Percentiles rank a stretch among this genome's conserved stretches.
Conservation (phyloP, 1,140 invertebrate genomes). For the Trypoxylus dichotomus region DNA sequence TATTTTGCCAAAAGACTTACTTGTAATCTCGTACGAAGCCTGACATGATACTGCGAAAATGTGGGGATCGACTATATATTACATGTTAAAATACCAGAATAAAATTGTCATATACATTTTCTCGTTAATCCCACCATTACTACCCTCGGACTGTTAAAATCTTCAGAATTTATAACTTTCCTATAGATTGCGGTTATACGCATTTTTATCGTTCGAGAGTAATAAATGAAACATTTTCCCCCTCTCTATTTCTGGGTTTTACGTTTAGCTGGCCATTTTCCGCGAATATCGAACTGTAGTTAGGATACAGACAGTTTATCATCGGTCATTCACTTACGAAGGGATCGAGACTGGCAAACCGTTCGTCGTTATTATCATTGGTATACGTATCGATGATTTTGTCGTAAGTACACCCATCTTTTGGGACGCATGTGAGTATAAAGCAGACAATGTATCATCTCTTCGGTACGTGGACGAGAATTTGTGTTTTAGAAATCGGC, state of each 20-base stretch:
- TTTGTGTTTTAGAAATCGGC: no score
- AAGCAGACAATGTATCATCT: no score
- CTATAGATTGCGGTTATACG: not conserved
- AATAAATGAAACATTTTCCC: not conserved
- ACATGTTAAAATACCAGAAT: no score
- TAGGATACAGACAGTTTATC: not conserved
- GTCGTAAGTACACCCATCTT: no score
- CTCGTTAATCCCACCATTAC: not conserved
- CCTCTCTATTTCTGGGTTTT: not conserved
- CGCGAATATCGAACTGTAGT: not conserved
- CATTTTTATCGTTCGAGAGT: not conserved
- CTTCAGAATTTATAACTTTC: not conserved
- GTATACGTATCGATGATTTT: no score
- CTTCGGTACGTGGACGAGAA: no score
- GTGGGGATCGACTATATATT: no score
- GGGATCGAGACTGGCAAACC: not conserved
- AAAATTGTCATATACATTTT: not conserved
- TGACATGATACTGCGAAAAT: no score
- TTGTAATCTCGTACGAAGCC: no score
- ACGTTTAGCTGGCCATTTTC: not conserved
- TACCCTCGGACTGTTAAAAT: not conserved
- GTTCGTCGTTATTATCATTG: no score
- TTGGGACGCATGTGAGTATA: no score
- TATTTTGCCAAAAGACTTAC: no score
- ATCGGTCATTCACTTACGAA: conserved; percentile 1